A percentile compares a stretch with the other conserved stretches of the same genome.
phyloP scores from a whole-genome alignment of 1,140 invertebrate genomes.

The Campoletis sonorensis region DNA sequence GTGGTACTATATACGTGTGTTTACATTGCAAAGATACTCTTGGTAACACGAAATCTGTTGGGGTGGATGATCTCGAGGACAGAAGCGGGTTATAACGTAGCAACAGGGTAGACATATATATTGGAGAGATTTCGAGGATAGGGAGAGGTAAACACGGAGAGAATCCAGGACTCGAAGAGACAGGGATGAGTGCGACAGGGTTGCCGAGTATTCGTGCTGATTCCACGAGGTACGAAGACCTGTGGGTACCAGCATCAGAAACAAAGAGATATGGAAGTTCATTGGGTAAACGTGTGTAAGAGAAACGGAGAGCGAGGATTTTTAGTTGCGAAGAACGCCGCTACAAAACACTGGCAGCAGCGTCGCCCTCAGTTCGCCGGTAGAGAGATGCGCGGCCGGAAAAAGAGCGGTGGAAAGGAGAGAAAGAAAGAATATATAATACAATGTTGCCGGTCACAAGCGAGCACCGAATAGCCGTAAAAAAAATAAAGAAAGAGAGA shows the following conservation, averaged over 20 bases:
- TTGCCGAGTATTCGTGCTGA: conserved; percentile 61
- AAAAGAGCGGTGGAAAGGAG: conserved; percentile 41
- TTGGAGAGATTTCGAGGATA: neutral
- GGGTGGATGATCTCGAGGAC: conserved; percentile 34
- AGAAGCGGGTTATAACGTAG: conserved; percentile 17
- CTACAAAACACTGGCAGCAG: conserved; percentile 33
- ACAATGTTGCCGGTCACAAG: neutral
- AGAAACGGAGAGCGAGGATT: conserved; percentile 49
- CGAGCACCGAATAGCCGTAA: neutral
- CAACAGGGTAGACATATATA: conserved; percentile 19
- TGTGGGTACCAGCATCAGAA: conserved; percentile 52
- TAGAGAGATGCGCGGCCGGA: conserved; percentile 1
- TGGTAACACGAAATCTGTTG: neutral
- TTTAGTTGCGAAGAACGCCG: conserved; percentile 8
- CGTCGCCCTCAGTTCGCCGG: neutral
- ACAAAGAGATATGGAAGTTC: conserved; percentile 9
- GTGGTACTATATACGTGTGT: conserved; percentile 1
- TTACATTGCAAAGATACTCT: neutral
- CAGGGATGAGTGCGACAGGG: conserved; percentile 57
- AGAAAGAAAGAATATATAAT: conserved; percentile 40
- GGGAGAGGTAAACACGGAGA: conserved; percentile 40
- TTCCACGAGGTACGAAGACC: conserved; percentile 9
- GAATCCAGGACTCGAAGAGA: conserved; percentile 36
- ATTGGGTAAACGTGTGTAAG: conserved; percentile 47
- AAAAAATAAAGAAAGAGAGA: conserved; percentile 5